Evolutionary conservation across 2,888 invertebrate species (phyloP), one percentile per base, ranked within the genome.

Genomic region (Polydrusus cervinus): DNA sequence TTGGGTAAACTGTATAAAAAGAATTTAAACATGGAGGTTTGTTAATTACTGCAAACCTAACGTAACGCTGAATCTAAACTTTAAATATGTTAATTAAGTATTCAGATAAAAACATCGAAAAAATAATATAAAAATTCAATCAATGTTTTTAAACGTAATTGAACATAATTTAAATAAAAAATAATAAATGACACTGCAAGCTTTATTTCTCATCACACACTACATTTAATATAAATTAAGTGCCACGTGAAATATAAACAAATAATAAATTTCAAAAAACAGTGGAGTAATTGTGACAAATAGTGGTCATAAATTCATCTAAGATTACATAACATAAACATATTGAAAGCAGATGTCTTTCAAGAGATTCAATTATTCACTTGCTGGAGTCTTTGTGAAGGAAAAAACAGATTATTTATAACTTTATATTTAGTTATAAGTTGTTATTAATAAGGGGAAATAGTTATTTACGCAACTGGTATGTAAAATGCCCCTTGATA

Each of bases 311-410:
- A 72, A 67, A 67, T 67, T 51, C 51, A 51, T 72, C 61, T 72
- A 60, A 72, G 60, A 72, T 72, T 72, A 67, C 67, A 61, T 51
- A 67, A 60, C 45, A 25, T 65, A 57, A 62, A 66, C 67, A 72
- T 16, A 67, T 67, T 72, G 72, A 71, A 67, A 72, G 67, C 72
- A 72, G 72, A 72, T 72, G 72, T 71, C 71, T 64, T 71, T 71
- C 64, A 64, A 25, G 69, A 61, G 38, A 40, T 49, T 38, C 45
- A 53, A 66, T 66, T 66, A 57, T 34, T 57, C 34, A 57, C 14
- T 34, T 14, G 14, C 16, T 38, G 34, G 57, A 13, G 13, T 55
- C 30, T 30, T 25, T 13, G 10, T 25, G 25, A 8, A n/a, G 20
- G 7, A 55, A 55, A 55, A 30, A 25, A 25, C 5, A 51, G 49